Base-by-base conservation (phyloP, 2,888 invertebrate species). In the Villa cingulata region DNA sequence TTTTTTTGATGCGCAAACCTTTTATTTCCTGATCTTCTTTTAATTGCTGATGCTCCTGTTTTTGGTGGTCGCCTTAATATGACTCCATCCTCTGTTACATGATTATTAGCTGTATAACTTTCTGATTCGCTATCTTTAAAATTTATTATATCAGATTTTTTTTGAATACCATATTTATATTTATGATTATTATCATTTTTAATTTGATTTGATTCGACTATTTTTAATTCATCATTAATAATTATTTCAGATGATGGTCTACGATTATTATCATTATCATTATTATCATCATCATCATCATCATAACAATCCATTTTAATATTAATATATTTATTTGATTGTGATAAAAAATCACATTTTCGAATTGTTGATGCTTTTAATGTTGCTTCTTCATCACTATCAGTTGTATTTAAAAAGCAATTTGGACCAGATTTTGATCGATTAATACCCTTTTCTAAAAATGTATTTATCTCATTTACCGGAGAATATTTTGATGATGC, bases 41-140 rank as follows among this genome's bases (percentile, higher is more conserved):
- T 74, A 43, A 83, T 82, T 4, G 82, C 83, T 2, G 82, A 77
- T 5, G 81, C 80, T 9, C 81, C 81, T 12, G 70, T 70, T 36
- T 68, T 63, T 10, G 65, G 66, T 51, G 72, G 71, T 52, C 74
- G 69, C 18, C 75, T 62, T 43, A 76, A 62, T 14, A 75, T 65
- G 41, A 76, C 74, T 16, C 73, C 74, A 42, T 75, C 74, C 52
- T 75, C 74, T 54, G 59, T 67, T 1, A 66, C 57, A 54, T 66
- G 36, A 38, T 51, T 39, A 14, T 40, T 41, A 2, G 44, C 42
- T 20, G 37, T 41, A 34, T 32, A 34, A 14, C 34, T 34, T 4
- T 36, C 37, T 15, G 46, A 44, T 37, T 41, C 43, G 15, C 36
- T 43, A 18, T 36, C 36, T 14, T 36, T 41, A 23, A 41, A 41